A percentile compares a stretch with the other conserved stretches of the same genome.
Evolutionary conservation across 2,113 vertebrate genomes (phyloP).

Genomic region (Scortum barcoo): DNA sequence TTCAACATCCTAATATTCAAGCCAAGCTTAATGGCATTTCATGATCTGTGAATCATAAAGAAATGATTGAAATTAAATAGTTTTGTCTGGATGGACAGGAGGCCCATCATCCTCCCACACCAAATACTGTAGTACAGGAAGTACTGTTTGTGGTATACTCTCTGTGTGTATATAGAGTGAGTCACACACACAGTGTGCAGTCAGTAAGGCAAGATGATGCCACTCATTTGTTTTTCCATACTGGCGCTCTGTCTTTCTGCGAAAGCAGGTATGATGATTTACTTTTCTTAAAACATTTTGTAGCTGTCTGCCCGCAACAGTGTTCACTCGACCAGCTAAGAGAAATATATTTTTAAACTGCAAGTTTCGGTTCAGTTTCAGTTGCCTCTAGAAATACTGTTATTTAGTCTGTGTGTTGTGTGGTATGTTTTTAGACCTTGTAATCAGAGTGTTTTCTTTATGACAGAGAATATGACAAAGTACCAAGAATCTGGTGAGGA

Average conservation of each 20-base stretch:
- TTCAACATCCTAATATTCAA: too few relatives aligned
- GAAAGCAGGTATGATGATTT: slow-evolving; percentile 35
- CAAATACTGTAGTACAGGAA: slow-evolving; percentile 34
- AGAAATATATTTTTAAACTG: neutral
- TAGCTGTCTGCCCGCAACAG: neutral
- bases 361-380: neutral
- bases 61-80: neutral
- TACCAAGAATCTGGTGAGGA: neutral
- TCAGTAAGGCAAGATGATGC: slow-evolving; percentile 31
- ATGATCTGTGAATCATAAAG: neutral
- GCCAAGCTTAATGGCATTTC: neutral
- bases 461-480: neutral
- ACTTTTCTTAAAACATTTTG: neutral
- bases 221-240: neutral
- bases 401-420: neutral
- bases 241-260: slow-evolving; percentile 32
- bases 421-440: neutral
- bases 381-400: neutral
- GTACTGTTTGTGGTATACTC: neutral
- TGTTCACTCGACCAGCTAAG: neutral
- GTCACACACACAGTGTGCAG: neutral
- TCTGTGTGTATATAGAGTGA: accelerated
- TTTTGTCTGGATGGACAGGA: slow-evolving; percentile 9
- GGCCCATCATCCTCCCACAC: slow-evolving; percentile 4
- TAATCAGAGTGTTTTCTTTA: neutral